These are phyloP conservation scores for Chaetura pelagica DNA, from an alignment of 2,113 vertebrate species.

Conservation along the genomic window DNA sequence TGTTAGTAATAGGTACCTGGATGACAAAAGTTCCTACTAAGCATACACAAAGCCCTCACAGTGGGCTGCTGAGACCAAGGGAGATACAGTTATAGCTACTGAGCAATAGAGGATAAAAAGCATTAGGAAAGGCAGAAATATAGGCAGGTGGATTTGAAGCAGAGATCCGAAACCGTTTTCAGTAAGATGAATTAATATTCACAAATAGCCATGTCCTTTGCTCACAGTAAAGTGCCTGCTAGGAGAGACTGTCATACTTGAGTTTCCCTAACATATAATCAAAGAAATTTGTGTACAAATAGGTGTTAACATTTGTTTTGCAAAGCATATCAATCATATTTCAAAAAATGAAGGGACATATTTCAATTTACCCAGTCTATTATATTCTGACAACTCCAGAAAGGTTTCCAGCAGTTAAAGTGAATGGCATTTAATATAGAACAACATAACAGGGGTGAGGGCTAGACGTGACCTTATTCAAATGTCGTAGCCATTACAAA, in stretches of 20 bases:
- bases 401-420: slow-evolving; percentile 88
- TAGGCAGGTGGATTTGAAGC: neutral
- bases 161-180: neutral
- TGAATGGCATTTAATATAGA: slow-evolving; percentile 99
- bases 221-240: neutral
- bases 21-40: neutral
- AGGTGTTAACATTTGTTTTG: slow-evolving; percentile 84
- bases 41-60: neutral
- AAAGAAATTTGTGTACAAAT: slow-evolving; percentile 47
- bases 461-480: slow-evolving; percentile 97
- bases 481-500: slow-evolving; percentile 85
- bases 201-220: neutral
- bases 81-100: neutral
- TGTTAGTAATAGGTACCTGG: neutral
- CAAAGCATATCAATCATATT: slow-evolving; percentile 94
- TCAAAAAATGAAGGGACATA: slow-evolving; percentile 86
- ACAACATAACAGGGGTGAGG: slow-evolving; percentile 90
- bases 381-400: slow-evolving; percentile 83
- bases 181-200: neutral
- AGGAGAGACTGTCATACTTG: neutral
- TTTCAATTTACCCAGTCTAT: slow-evolving; percentile 92
- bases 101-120: neutral
- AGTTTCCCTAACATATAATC: slow-evolving; percentile 21
- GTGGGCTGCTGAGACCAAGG: neutral
- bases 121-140: neutral